A percentile compares a stretch with the other conserved stretches of the same genome.
Evolutionary conservation across 2,888 invertebrate genomes (phyloP).

Genomic region (Acronicta leporina): DNA sequence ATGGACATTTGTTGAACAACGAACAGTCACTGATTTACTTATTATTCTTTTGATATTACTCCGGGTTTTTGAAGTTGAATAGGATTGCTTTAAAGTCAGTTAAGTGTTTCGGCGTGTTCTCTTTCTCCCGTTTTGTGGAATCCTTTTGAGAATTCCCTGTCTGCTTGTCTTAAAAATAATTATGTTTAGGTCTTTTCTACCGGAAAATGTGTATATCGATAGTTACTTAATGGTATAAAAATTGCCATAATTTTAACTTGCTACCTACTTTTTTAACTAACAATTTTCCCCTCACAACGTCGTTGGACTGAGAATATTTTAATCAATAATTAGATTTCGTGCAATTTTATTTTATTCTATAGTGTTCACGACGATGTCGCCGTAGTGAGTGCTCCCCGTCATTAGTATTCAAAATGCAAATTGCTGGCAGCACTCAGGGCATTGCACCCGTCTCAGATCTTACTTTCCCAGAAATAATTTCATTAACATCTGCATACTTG

Average conservation of each 20-base stretch:
- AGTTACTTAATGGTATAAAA: too few species aligned
- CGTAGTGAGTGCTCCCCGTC: constrained; percentile 72
- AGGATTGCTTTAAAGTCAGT: constrained; percentile 50
- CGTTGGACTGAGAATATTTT: constrained; percentile 54
- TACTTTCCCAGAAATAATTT: constrained; percentile 87
- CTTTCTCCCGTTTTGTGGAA: constrained; percentile 30
- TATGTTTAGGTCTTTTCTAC: constrained; percentile 9
- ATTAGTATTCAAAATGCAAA: constrained; percentile 88
- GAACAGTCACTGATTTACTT: constrained; percentile 46
- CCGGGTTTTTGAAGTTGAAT: constrained; percentile 44
- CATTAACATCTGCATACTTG: constrained; percentile 85
- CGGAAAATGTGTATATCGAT: constrained; percentile 12
- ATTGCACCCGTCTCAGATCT: constrained; percentile 83
- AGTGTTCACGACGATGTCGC: constrained; percentile 70
- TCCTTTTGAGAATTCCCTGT: constrained; percentile 16
- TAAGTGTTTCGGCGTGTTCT: constrained; percentile 39
- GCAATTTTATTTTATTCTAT: constrained; percentile 73
- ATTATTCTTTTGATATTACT: constrained; percentile 46
- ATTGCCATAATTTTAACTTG: constrained; percentile 17
- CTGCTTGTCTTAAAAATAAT: constrained; percentile 16
- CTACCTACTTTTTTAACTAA: constrained; percentile 24
- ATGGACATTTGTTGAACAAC: constrained; percentile 47
- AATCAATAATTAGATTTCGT: constrained; percentile 73
- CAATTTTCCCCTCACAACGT: constrained; percentile 11
- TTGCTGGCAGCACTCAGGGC: constrained; percentile 80